Percentiles rank a stretch among this genome's conserved stretches.
phyloP scores from a whole-genome alignment of 2,113 vertebrate species.

The Chunga burmeisteri region DNA sequence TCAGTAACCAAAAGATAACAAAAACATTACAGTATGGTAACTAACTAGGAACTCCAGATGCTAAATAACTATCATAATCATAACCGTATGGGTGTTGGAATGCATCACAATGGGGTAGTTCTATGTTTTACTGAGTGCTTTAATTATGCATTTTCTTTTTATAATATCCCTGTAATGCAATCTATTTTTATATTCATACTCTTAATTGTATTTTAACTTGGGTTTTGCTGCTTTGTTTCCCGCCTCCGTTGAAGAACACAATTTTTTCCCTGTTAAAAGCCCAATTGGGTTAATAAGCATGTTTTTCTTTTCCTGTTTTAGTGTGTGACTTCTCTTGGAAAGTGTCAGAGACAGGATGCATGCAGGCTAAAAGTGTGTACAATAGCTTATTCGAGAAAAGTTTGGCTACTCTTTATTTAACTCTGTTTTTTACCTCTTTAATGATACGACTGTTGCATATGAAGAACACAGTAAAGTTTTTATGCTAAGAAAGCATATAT shows the following conservation, averaged over 20 bases:
- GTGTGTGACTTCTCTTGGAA: not conserved
- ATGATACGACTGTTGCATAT: not conserved
- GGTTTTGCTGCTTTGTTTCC: slow-evolving; percentile 2
- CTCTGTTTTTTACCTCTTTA: not conserved
- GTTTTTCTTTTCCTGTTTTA: not conserved
- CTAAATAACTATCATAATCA: slow-evolving; percentile 9
- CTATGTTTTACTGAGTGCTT: slow-evolving; percentile 1
- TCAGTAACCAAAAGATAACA: not conserved
- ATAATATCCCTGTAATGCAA: slow-evolving; percentile 5
- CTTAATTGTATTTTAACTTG: not conserved
- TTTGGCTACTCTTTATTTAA: not conserved
- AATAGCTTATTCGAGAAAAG: not conserved
- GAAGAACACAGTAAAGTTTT: not conserved
- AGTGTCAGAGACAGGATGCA: slow-evolving; percentile 35
- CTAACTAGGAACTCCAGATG: not conserved
- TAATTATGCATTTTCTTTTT: slow-evolving; percentile 36
- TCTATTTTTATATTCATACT: not conserved
- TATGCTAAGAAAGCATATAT: not conserved
- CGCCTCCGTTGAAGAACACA: not conserved
- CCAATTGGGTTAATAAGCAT: slow-evolving; percentile 25
- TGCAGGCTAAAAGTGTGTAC: not conserved
- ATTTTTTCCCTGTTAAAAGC: slow-evolving; percentile 21
- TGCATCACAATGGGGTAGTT: not conserved
- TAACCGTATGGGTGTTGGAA: not conserved
- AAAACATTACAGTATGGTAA: not conserved